Percentiles rank a stretch among this genome's conserved stretches.
Evolutionary conservation across 2,113 vertebrate species (phyloP).

Genomic region (Cololabis saira): DNA sequence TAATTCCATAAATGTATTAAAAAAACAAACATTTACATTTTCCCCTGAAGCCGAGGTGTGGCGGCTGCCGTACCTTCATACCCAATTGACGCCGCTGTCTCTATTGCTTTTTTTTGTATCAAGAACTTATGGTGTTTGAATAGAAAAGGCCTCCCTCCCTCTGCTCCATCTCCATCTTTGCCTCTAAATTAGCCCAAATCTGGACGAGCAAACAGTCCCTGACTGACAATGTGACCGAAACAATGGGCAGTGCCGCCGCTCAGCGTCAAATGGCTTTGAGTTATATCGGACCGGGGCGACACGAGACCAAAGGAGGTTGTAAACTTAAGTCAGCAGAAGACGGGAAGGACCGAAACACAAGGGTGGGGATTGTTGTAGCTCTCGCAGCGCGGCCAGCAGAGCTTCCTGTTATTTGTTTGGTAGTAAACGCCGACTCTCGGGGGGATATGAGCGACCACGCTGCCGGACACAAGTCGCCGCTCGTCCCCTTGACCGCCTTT

Average conservation of each 20-base stretch:
- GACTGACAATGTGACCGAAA: slow-evolving; percentile 44
- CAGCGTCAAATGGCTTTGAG: slow-evolving; percentile 39
- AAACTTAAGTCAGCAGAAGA: slow-evolving; percentile 63
- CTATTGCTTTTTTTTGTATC: neutral
- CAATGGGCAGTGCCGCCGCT: slow-evolving; percentile 38
- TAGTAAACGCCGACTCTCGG: slow-evolving; percentile 69
- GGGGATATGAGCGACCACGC: slow-evolving; percentile 41
- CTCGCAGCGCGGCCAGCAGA: slow-evolving; percentile 31
- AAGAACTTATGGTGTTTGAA: neutral
- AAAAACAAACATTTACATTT: too few species aligned
- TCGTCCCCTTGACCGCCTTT: slow-evolving; percentile 33
- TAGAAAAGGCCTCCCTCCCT: slow-evolving; percentile 1
- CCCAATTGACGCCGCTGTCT: too few species aligned
- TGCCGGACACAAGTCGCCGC: slow-evolving; percentile 58
- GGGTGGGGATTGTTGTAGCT: slow-evolving; percentile 62
- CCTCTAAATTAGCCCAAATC: slow-evolving; percentile 25
- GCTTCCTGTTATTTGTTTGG: slow-evolving; percentile 75
- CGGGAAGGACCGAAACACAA: slow-evolving; percentile 54
- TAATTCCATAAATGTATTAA: too few species aligned
- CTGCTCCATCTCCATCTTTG: slow-evolving; percentile 21
- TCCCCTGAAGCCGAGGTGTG: too few species aligned
- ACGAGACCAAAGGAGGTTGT: slow-evolving; percentile 50
- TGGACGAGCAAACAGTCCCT: slow-evolving; percentile 29
- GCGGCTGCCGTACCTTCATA: too few species aligned
- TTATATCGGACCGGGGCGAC: slow-evolving; percentile 46